Evolutionary conservation across 2,797 vertebrate genomes (phyloP), one percentile per base, ranked within the genome.

Genomic region (Danio choprae): DNA sequence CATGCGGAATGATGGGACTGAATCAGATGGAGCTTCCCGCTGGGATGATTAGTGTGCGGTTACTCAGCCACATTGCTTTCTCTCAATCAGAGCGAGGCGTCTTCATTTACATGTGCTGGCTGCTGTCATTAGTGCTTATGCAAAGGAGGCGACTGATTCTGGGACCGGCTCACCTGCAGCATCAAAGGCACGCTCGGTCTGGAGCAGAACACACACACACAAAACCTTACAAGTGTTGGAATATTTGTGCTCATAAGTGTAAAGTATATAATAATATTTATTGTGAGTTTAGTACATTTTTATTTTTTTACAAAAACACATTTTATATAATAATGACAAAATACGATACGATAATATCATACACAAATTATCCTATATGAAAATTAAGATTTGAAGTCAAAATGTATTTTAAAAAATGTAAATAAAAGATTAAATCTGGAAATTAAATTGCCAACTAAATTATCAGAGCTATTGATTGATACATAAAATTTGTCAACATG

Each of bases 121-220:
- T 95, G 95, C 94, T 93, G 93, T 95, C 94, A 96, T 95, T 95
- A 95, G 95, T 93, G 94, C 95, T 96, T 95, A 95, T 95, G 95
- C 94, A 95, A 95, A 95, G 94, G 65, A 93, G 92, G 90, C 92
- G 91, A 69, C 94, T 83, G 86, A 94, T 93, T 88, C 84, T 92
- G 93, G 93, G 94, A 91, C 91, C 89, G 92, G 93, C 94, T 95
- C 95, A 96, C 95, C 95, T 96, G 95, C 95, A 95, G 94, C 94
- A 95, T 94, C 94, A 95, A 94, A 95, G 94, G 93, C 94, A 94
- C 93, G 29, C 4, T n/a, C 55, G 93, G 94, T 94, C 93, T 94
- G 93, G 90, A 92, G 36, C 51, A 89, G 92, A 91, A 94, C 90
- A 87, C 41, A 93, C 92, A 91, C 92, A 92, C 91, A 92, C 86